Percentiles rank a stretch among this genome's conserved stretches.
These are phyloP conservation scores for Lates calcarifer DNA, from an alignment of 2,113 vertebrate species.

Conservation along the genomic window DNA sequence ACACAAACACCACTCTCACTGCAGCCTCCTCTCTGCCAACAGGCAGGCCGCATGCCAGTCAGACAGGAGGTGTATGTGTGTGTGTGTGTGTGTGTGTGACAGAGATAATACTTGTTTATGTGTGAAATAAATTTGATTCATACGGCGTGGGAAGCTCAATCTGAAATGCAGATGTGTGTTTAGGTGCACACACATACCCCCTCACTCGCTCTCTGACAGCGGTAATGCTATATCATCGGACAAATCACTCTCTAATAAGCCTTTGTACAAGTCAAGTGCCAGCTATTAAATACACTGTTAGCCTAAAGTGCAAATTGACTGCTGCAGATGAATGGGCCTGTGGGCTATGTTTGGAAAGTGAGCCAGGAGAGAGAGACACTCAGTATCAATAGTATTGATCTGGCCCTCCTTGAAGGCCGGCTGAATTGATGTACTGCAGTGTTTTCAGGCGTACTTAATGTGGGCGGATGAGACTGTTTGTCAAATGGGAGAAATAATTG, in stretches of 20 bases:
- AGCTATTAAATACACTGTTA: conserved; percentile 84
- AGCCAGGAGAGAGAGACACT: conserved; percentile 82
- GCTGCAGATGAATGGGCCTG: conserved; percentile 88
- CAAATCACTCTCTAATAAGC: conserved; percentile 90
- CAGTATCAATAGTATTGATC: conserved; percentile 88
- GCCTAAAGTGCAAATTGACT: conserved; percentile 89
- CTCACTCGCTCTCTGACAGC: conserved; percentile 19
- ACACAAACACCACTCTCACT: conserved; percentile 74
- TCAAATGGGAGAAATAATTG: conserved; percentile 60
- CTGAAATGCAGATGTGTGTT: conserved; percentile 53
- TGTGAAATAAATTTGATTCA: conserved; percentile 50
- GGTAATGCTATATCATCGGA: conserved; percentile 88
- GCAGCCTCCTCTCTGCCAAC: conserved; percentile 82
- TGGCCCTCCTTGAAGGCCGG: conserved; percentile 71
- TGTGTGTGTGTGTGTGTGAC: conserved; percentile 23
- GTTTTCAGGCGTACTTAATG: conserved; percentile 61
- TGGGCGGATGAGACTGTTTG: conserved; percentile 55
- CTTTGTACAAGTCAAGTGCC: conserved; percentile 85
- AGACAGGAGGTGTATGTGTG: conserved; percentile 36
- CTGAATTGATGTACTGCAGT: conserved; percentile 67
- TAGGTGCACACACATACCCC: conserved; percentile 5
- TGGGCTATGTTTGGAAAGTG: conserved; percentile 79
- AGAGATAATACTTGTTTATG: conserved; percentile 53
- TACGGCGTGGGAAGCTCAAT: conserved; percentile 49
- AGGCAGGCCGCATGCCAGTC: conserved; percentile 71